phyloP scores from a whole-genome alignment of 2,113 vertebrate species.

The Perognathus longimembris region DNA sequence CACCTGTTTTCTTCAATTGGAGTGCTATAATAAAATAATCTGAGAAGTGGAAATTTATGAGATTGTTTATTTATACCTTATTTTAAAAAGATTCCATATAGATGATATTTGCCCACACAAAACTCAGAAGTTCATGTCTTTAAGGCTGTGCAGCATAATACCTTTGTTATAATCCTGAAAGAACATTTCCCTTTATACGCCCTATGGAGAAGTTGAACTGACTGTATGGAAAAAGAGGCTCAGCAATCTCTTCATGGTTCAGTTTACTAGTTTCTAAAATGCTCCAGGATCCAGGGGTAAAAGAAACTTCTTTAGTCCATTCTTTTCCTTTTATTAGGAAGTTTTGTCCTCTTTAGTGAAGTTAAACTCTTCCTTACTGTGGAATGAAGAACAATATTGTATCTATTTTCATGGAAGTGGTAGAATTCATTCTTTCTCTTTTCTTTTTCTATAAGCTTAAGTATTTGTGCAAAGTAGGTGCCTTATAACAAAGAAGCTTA shows the following conservation, averaged over 20 bases:
- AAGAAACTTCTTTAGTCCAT: background rate
- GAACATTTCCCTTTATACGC: background rate
- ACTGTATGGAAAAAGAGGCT: background rate
- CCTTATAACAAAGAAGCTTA: too few relatives aligned
- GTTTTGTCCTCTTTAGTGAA: background rate
- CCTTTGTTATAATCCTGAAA: slow-evolving; percentile 35
- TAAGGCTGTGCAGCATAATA: background rate
- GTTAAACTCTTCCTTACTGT: background rate
- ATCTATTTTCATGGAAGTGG: background rate
- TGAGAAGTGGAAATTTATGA: slow-evolving; percentile 12
- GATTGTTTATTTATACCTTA: slow-evolving; percentile 24
- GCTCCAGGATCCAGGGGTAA: background rate
- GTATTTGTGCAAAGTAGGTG: too few relatives aligned
- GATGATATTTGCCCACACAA: background rate
- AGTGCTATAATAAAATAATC: background rate
- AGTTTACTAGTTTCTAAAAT: background rate
- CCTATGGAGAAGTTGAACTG: slow-evolving; percentile 8
- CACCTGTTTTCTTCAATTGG: background rate
- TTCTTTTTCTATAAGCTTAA: too few relatives aligned
- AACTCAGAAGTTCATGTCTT: background rate
- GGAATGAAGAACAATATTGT: background rate
- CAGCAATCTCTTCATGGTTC: slow-evolving; percentile 6
- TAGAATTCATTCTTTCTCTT: background rate
- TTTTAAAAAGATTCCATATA: slow-evolving; percentile 21
- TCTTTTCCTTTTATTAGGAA: background rate